Evolutionary conservation across 2,113 vertebrate species (phyloP).

Genomic region (Acinonyx jubatus): DNA sequence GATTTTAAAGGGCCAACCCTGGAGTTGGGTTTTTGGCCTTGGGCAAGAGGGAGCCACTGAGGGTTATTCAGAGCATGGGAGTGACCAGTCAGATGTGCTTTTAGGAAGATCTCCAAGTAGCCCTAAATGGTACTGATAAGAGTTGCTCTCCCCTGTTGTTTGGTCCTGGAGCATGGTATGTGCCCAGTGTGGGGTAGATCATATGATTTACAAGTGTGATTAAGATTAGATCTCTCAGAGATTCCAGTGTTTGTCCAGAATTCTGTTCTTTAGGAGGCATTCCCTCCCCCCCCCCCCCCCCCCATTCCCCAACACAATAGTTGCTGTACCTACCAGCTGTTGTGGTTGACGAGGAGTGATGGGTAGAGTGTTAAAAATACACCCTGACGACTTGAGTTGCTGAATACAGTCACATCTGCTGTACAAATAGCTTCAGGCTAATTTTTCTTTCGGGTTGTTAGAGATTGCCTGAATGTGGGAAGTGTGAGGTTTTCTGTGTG

Average conservation of each 20-base stretch:
- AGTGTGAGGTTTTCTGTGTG: conserved; percentile 7
- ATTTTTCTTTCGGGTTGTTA: conserved; percentile 28
- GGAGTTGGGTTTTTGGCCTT: background rate
- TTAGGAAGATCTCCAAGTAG: background rate
- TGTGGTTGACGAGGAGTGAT: conserved; percentile 55
- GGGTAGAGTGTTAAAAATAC: conserved; percentile 67
- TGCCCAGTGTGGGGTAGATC: background rate
- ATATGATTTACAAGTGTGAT: background rate
- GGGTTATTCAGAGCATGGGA: background rate
- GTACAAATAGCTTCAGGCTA: conserved; percentile 51
- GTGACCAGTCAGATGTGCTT: background rate
- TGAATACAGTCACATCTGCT: conserved; percentile 55
- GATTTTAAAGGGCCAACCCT: background rate
- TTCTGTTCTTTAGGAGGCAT: background rate
- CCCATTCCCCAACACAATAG: conserved; percentile 3
- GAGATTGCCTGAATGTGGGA: conserved; percentile 29
- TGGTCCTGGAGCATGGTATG: background rate
- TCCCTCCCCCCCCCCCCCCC: too few relatives aligned
- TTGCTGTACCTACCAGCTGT: conserved; percentile 63
- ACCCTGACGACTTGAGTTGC: background rate
- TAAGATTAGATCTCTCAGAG: background rate
- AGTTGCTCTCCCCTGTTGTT: background rate
- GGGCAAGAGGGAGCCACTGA: background rate
- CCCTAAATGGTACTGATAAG: background rate
- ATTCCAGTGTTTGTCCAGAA: background rate